Evolutionary conservation across 1,140 invertebrate species (phyloP).

Genomic region (Psilanteris sp.): DNA sequence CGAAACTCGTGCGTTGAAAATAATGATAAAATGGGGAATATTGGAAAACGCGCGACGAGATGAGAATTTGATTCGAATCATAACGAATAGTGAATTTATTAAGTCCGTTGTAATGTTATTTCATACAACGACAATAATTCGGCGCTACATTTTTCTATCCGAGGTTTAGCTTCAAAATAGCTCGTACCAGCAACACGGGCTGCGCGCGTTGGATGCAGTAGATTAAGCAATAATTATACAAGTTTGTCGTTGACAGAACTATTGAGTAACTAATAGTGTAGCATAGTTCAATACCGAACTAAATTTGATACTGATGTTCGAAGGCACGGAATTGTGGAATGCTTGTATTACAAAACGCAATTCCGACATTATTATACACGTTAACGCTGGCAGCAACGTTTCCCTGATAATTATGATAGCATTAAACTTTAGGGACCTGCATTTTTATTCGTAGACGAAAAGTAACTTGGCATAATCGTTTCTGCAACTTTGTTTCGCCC

Average conservation of each 20-base stretch:
- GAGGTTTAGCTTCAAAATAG: slow-evolving; percentile 3
- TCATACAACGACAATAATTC: no score
- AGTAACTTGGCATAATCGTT: no score
- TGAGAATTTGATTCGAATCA: slow-evolving; percentile 5
- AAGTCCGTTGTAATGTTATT: no score
- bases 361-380: slow-evolving; percentile 28
- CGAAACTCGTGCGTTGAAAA: slow-evolving; percentile 2
- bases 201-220: slow-evolving; percentile 5
- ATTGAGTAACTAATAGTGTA: slow-evolving; percentile 43
- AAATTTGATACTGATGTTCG: slow-evolving; percentile 37
- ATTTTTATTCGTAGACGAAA: no score
- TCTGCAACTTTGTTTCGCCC: no score
- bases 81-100: neutral
- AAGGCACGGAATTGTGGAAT: slow-evolving; percentile 26
- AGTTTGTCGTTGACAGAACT: slow-evolving; percentile 47
- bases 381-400: no score
- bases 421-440: no score
- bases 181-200: neutral
- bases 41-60: no score
- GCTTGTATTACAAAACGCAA: slow-evolving; percentile 27
- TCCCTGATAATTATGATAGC: no score
- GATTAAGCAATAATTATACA: slow-evolving; percentile 47
- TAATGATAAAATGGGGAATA: slow-evolving; percentile 1
- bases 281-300: slow-evolving; percentile 46
- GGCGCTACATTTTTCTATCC: neutral